Conservation (phyloP, 2,797 vertebrate genomes). For the Epinephelus coioides region DNA sequence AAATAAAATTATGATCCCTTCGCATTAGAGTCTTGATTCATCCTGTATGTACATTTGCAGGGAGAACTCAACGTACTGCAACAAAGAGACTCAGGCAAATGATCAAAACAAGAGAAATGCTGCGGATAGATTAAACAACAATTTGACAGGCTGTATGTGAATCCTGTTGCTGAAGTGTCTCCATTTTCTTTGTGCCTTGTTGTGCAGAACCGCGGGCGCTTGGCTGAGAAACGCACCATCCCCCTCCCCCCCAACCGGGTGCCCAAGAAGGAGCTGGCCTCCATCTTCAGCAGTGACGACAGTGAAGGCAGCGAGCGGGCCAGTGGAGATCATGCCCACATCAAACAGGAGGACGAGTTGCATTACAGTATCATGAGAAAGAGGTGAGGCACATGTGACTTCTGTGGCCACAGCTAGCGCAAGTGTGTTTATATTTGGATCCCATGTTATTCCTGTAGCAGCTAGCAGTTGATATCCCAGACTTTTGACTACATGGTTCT, state of each 20-base stretch:
- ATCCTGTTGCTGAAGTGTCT: conserved; percentile 54
- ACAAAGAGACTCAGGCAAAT: not conserved
- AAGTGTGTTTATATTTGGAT: conserved; percentile 10
- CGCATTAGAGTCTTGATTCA: not conserved
- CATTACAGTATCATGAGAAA: conserved; percentile 98
- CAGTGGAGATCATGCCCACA: conserved; percentile 89
- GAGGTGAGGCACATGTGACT: conserved; percentile 85
- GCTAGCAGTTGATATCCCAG: not conserved
- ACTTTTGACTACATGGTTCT: not conserved
- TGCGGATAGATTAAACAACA: not conserved
- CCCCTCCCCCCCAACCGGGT: conserved; percentile 91
- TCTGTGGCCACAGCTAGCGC: not conserved
- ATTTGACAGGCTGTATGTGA: not conserved
- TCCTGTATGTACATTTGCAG: not conserved
- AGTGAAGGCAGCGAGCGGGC: conserved; percentile 91
- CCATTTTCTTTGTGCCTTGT: conserved; percentile 46
- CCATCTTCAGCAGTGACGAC: conserved; percentile 93
- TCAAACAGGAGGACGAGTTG: conserved; percentile 95
- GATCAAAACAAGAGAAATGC: not conserved
- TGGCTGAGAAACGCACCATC: conserved; percentile 97
- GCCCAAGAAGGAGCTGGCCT: conserved; percentile 94
- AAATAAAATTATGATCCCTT: conserved; percentile 2
- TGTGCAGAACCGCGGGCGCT: conserved; percentile 94
- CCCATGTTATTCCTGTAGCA: not conserved
- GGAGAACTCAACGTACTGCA: not conserved